Evolutionary conservation across 1,140 invertebrate species (phyloP), one percentile per base, ranked within the genome.

Genomic region (Drosophila santomea): DNA sequence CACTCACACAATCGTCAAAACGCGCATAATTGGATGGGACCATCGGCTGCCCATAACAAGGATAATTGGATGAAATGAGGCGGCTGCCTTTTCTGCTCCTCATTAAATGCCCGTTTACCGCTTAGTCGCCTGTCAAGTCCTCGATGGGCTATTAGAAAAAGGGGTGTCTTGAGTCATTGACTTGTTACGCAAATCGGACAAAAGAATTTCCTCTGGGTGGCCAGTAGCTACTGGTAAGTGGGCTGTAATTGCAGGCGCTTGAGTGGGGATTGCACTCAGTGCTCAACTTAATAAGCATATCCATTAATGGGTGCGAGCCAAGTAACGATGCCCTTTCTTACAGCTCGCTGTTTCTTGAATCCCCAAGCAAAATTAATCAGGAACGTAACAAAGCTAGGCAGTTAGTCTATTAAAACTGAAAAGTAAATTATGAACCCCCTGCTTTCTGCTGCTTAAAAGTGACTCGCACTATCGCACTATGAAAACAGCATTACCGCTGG

Each of bases 151-250:
- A 88, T 88, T 88, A 83, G 79, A 88, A 55, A 84, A 83, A 52
- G 66, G 57, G 67, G 54, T 74, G 51, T 67, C 39, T 62, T 63
- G 64, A 78, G 64, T 78, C 74, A 86, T 77, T 89, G 84, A 88
- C 79, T 83, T 88, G 82, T 88, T 86, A 77, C 84, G 76, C 60
- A 88, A 86, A 86, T 86, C 74, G 66, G 59, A 86, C 78, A 86
- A 82, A 80, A 86, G 74, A 68, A 72, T 0, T 32, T 10, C 68
- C 54, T 44, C 38, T 25, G 17, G 23, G 45, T 6, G 4, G n/a
- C 23, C n/a, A 11, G 25, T 28, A 12, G 38, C 41, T n/a, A 8
- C n/a, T 17, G 17, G 17, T 17, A 7, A 15, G 32, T 44, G 44
- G 48, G 23, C 20, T 17, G 14, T 48, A n/a, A 48, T n/a, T n/a